Conservation (phyloP, 2,888 invertebrate genomes). For the Lomographa bimaculata region DNA sequence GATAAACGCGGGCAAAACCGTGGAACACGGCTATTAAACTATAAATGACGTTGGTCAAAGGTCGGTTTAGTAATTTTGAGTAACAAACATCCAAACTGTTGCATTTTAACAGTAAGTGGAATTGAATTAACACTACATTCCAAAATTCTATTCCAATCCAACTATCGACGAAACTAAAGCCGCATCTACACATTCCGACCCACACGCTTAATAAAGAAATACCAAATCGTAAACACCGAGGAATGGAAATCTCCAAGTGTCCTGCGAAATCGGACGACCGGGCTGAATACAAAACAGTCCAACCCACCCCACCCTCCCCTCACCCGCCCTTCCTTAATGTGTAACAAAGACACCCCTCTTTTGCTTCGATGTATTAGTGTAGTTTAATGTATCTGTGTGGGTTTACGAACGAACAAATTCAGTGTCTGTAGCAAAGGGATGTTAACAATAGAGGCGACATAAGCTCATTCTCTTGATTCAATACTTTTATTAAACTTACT, state of each 20-base stretch:
- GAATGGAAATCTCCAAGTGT: constrained; percentile 76
- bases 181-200: too few species aligned
- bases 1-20: neutral
- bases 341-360: constrained; percentile 83
- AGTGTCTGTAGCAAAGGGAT: too few species aligned
- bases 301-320: constrained; percentile 44
- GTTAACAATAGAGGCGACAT: too few species aligned
- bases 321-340: constrained; percentile 77
- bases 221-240: constrained; percentile 64
- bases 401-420: constrained; percentile 39
- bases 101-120: too few species aligned
- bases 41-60: too few species aligned
- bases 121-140: too few species aligned
- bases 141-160: too few species aligned
- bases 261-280: constrained; percentile 77
- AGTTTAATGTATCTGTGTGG: constrained; percentile 58
- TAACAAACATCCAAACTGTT: neutral
- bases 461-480: too few species aligned
- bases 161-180: constrained; percentile 23
- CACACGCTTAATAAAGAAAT: constrained; percentile 72
- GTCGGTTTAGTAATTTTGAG: too few species aligned
- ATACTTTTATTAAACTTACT: too few species aligned
- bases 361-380: constrained; percentile 71
- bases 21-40: too few species aligned
- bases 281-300: constrained; percentile 77